phyloP scores from a whole-genome alignment of 2,113 vertebrate genomes.

The Clarias gariepinus region DNA sequence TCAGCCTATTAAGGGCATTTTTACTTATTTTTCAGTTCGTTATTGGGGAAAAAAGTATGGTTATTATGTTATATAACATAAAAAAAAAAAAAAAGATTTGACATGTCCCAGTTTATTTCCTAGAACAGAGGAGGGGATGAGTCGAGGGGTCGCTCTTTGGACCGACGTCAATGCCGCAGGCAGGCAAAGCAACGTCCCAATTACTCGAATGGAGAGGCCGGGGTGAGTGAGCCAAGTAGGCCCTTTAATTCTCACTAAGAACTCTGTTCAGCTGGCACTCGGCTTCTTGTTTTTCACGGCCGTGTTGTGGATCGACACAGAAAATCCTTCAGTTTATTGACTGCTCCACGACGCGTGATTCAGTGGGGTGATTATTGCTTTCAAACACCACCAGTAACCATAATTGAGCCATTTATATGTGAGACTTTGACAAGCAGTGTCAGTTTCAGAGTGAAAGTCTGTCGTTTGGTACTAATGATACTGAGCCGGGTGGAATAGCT shows the following conservation, averaged over 20 bases:
- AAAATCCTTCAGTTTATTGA: slow-evolving; percentile 36
- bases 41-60: not conserved
- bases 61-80: slow-evolving; percentile 6
- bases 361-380: slow-evolving; percentile 21
- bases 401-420: slow-evolving; percentile 31
- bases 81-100: not conserved
- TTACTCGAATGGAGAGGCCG: slow-evolving; percentile 43
- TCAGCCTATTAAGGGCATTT: not conserved
- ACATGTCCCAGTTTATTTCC: slow-evolving; percentile 39
- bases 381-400: slow-evolving; percentile 3
- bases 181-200: slow-evolving; percentile 48
- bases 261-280: slow-evolving; percentile 39
- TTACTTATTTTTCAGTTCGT: not conserved
- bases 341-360: slow-evolving; percentile 21
- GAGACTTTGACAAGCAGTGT: not conserved
- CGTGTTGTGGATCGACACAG: slow-evolving; percentile 21
- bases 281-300: slow-evolving; percentile 22
- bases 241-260: slow-evolving; percentile 45
- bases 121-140: slow-evolving; percentile 15
- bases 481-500: not conserved
- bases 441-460: slow-evolving; percentile 25
- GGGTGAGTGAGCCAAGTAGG: slow-evolving; percentile 41
- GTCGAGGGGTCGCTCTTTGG: slow-evolving; percentile 31
- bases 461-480: not conserved
- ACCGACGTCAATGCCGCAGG: slow-evolving; percentile 39